Evolutionary conservation across 2,888 invertebrate species (phyloP).

Genomic region (Cephus nigrinus): DNA sequence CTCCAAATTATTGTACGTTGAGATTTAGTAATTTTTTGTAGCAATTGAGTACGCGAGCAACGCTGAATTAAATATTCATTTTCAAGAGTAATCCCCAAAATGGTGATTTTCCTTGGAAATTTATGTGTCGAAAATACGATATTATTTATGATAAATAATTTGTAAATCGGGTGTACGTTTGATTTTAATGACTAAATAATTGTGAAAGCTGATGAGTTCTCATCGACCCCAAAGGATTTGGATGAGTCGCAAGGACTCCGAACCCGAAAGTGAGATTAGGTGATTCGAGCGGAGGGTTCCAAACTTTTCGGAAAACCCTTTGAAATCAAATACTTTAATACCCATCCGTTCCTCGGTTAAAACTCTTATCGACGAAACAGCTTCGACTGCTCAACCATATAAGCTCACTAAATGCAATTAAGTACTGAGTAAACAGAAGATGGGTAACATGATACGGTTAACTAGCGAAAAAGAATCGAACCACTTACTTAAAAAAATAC

Average conservation of each 20-base stretch:
- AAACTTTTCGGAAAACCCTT: conserved; percentile 16
- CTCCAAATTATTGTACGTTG: too few species aligned
- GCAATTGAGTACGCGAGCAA: too few species aligned
- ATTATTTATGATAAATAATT: neutral
- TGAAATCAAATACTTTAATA: conserved; percentile 22
- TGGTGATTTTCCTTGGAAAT: neutral
- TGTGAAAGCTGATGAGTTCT: neutral
- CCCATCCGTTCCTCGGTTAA: conserved; percentile 17
- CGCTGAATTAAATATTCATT: neutral
- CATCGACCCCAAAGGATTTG: neutral
- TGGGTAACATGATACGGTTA: conserved; percentile 17
- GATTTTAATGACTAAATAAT: neutral
- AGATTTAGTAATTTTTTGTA: too few species aligned
- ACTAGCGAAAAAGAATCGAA: neutral
- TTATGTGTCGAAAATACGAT: neutral
- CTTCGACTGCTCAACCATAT: conserved; percentile 2
- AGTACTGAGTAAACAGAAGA: conserved; percentile 17
- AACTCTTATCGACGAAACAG: conserved; percentile 10
- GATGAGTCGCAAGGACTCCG: neutral
- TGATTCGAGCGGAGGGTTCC: conserved; percentile 5
- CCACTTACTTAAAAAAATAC: conserved; percentile 16
- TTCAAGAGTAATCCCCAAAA: neutral
- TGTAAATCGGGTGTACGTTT: neutral
- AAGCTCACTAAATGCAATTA: conserved; percentile 18
- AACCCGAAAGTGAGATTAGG: conserved; percentile 11